A percentile compares a stretch with the other conserved stretches of the same genome.
Conservation (phyloP, 2,797 vertebrate genomes). For the Meda fulgida region DNA sequence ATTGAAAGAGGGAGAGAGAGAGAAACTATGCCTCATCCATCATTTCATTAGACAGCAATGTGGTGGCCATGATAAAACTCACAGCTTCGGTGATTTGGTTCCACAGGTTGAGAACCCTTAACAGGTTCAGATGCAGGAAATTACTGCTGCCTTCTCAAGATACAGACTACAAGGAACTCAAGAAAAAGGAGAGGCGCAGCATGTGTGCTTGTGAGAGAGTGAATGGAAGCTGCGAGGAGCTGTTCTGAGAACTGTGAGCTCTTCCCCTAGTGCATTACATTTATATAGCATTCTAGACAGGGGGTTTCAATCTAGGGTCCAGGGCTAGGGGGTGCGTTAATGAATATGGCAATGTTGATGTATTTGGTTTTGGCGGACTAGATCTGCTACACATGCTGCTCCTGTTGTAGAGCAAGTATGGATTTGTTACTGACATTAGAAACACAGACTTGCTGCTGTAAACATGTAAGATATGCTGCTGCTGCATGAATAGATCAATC, state of each 20-base stretch:
- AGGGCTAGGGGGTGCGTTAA: background rate
- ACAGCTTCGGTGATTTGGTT: constrained; percentile 51
- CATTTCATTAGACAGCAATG: constrained; percentile 62
- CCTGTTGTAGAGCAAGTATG: background rate
- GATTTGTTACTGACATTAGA: background rate
- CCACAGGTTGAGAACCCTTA: constrained; percentile 39
- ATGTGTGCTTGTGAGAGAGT: background rate
- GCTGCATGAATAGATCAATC: background rate
- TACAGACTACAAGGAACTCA: constrained; percentile 42
- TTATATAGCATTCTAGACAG: background rate
- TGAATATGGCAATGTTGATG: background rate
- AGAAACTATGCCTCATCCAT: constrained; percentile 65
- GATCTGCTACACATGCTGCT: background rate
- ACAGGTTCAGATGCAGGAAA: constrained; percentile 52
- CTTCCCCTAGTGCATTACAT: background rate
- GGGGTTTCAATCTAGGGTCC: background rate
- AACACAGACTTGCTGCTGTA: background rate
- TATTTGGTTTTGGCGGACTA: background rate
- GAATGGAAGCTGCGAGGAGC: background rate
- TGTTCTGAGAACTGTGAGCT: background rate
- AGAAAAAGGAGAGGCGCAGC: background rate
- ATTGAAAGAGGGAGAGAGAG: constrained; percentile 48
- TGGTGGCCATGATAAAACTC: constrained; percentile 51
- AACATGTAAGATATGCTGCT: background rate
- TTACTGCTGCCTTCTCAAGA: constrained; percentile 50